These are phyloP conservation scores for Elaphurus davidianus DNA, from an alignment of 2,113 vertebrate genomes.

Conservation along the genomic window DNA sequence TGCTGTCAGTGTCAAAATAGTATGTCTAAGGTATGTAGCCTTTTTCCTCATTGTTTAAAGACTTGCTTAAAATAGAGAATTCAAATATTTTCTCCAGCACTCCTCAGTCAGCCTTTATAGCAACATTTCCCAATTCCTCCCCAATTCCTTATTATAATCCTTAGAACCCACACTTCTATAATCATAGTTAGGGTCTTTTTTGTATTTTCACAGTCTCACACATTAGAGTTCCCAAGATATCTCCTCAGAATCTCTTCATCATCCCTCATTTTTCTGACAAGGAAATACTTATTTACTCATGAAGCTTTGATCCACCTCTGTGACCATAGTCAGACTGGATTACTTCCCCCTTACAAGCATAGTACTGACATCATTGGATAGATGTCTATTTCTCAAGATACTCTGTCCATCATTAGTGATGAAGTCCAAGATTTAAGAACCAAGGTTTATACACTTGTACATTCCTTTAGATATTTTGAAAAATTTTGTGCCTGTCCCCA, in stretches of 20 bases:
- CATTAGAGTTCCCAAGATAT: not conserved
- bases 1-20: not conserved
- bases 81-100: not conserved
- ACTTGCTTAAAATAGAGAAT: not conserved
- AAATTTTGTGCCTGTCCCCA: not conserved
- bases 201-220: not conserved
- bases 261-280: not conserved
- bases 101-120: not conserved
- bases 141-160: not conserved
- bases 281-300: not conserved
- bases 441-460: not conserved
- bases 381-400: not conserved
- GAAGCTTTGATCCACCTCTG: not conserved
- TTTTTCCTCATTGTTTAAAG: not conserved
- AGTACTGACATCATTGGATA: not conserved
- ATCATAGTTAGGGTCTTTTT: not conserved
- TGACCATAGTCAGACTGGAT: not conserved
- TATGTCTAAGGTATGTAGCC: not conserved
- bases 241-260: not conserved
- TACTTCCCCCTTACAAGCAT: not conserved
- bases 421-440: not conserved
- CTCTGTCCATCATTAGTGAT: not conserved
- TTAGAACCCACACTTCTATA: not conserved
- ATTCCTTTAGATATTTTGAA: not conserved
- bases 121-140: not conserved